Evolutionary conservation across 1,140 invertebrate species (phyloP).

Genomic region (Dinothrombium tinctorium): DNA sequence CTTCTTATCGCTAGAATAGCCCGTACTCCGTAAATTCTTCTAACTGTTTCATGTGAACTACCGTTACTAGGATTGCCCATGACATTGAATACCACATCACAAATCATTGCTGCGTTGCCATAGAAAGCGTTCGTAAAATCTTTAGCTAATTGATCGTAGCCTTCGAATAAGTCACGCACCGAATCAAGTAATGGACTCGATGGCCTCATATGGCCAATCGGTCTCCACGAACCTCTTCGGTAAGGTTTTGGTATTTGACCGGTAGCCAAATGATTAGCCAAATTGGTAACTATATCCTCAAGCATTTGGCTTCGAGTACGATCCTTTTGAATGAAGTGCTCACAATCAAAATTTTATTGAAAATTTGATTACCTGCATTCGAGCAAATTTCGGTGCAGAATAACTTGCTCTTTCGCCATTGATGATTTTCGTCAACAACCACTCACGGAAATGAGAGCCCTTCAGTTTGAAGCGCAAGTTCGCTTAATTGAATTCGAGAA

Average conservation of each 20-base stretch:
- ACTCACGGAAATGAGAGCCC: conserved; percentile 68
- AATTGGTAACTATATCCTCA: conserved; percentile 75
- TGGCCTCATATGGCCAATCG: conserved; percentile 74
- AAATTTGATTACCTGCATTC: conserved; percentile 35
- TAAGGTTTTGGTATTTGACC: conserved; percentile 88
- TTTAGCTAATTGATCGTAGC: conserved; percentile 74
- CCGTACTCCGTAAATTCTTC: conserved; percentile 54
- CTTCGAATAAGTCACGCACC: conserved; percentile 64
- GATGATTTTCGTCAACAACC: conserved; percentile 82
- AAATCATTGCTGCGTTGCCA: conserved; percentile 46
- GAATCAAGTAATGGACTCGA: conserved; percentile 74
- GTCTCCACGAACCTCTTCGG: conserved; percentile 64
- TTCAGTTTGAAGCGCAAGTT: conserved; percentile 28
- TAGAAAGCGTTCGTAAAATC: conserved; percentile 64
- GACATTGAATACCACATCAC: conserved; percentile 72
- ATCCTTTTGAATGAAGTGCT: conserved; percentile 28
- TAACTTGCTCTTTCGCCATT: conserved; percentile 97
- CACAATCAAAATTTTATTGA: neutral
- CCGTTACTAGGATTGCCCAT: conserved; percentile 6
- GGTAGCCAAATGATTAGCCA: conserved; percentile 78
- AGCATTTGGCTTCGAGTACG: conserved; percentile 67
- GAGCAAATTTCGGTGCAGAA: conserved; percentile 82
- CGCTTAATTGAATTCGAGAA: neutral
- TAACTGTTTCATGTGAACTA: neutral
- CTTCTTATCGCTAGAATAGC: conserved; percentile 72